These are phyloP conservation scores for Notoglanidium macrostoma DNA, from an alignment of 2,797 vertebrate genomes.

Conservation along the genomic window DNA sequence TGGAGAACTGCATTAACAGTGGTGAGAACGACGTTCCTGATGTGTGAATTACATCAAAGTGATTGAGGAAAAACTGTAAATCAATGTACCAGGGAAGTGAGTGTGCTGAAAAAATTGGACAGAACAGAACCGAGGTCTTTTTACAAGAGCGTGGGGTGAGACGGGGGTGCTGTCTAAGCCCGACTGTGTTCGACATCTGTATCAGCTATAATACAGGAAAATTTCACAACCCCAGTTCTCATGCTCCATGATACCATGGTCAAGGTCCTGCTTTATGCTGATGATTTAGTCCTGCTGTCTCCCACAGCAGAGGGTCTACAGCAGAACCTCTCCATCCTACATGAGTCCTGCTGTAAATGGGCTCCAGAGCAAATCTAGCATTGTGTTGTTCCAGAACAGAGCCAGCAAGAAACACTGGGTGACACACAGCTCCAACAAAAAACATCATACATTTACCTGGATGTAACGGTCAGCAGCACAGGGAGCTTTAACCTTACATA, in stretches of 20 bases:
- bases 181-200: neutral
- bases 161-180: neutral
- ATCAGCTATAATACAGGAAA: neutral
- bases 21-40: too few relatives aligned
- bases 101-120: neutral
- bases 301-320: neutral
- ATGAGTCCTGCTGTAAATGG: neutral
- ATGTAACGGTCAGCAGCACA: neutral
- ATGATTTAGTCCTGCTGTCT: neutral
- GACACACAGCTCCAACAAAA: neutral
- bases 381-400: neutral
- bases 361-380: neutral
- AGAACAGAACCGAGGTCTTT: neutral
- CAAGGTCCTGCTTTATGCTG: neutral
- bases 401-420: neutral
- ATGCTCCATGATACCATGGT: neutral
- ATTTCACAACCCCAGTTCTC: neutral
- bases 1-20: too few relatives aligned
- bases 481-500: neutral
- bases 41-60: too few relatives aligned
- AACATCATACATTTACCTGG: neutral
- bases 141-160: neutral
- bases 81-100: neutral
- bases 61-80: too few relatives aligned
- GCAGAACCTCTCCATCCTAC: neutral